A percentile compares a stretch with the other conserved stretches of the same genome.
These are phyloP conservation scores for Bombus balteatus DNA, from an alignment of 1,140 invertebrate genomes.

Conservation along the genomic window DNA sequence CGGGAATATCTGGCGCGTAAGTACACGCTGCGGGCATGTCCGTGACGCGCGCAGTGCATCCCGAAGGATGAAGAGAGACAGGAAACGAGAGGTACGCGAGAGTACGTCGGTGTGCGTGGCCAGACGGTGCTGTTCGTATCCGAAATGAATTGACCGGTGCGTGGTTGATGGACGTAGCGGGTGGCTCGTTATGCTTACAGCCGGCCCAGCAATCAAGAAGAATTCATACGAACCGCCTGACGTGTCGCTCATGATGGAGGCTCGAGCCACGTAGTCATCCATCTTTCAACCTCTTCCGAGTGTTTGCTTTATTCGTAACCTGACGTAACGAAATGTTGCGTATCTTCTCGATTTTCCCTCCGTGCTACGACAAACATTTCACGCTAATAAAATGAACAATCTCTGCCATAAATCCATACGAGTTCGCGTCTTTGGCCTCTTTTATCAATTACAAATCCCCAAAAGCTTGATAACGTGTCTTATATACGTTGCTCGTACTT, in stretches of 20 bases:
- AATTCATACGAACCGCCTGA: slow-evolving; percentile 79
- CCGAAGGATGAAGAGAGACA: slow-evolving; percentile 5
- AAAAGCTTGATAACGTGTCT: not conserved
- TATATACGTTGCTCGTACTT: too few species aligned
- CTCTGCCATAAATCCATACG: not conserved
- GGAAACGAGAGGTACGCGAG: not conserved
- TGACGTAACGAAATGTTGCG: slow-evolving; percentile 52
- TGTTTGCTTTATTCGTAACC: slow-evolving; percentile 71
- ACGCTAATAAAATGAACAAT: not conserved
- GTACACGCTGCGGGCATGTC: slow-evolving; percentile 63
- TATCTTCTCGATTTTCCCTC: too few species aligned
- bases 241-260: slow-evolving; percentile 82
- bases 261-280: slow-evolving; percentile 75
- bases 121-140: slow-evolving; percentile 52
- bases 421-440: not conserved
- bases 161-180: slow-evolving; percentile 81
- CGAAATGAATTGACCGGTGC: slow-evolving; percentile 78
- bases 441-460: not conserved
- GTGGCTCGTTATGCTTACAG: slow-evolving; percentile 79
- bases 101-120: slow-evolving; percentile 11
- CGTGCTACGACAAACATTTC: not conserved
- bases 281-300: slow-evolving; percentile 73
- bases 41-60: slow-evolving; percentile 23
- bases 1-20: slow-evolving; percentile 67
- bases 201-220: slow-evolving; percentile 77